phyloP scores from a whole-genome alignment of 1,140 invertebrate species.

The Meloidogyne chitwoodi region DNA sequence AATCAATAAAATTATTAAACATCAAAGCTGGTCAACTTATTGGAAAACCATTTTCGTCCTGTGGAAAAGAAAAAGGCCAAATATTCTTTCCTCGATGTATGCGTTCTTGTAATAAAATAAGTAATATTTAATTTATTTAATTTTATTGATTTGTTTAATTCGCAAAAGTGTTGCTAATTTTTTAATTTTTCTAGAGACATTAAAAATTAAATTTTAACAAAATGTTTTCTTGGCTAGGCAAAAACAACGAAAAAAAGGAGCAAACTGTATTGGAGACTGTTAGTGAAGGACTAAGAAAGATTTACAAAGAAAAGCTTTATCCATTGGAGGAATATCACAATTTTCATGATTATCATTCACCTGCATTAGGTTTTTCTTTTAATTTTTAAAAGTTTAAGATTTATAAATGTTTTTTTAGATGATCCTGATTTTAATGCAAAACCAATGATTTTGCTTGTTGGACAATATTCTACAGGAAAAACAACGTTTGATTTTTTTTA shows the following conservation, averaged over 20 bases:
- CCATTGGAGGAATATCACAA: conserved; percentile 86
- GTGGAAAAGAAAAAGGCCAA: conserved; percentile 50
- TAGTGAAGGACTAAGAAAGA: conserved; percentile 61
- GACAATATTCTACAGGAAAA: conserved; percentile 97
- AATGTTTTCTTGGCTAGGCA: conserved; percentile 34
- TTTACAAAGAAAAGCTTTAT: conserved; percentile 71
- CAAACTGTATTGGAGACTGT: conserved; percentile 66
- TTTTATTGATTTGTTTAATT: no score
- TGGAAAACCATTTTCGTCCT: conserved; percentile 26
- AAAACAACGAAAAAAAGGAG: conserved; percentile 34
- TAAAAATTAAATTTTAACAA: not conserved
- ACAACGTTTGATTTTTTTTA: conserved; percentile 75
- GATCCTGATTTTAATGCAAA: conserved; percentile 98
- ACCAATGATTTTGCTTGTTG: conserved; percentile 93
- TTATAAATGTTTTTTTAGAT: conserved; percentile 63
- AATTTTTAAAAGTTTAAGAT: not conserved
- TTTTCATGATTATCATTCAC: conserved; percentile 95
- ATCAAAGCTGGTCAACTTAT: conserved; percentile 32
- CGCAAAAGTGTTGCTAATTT: no score
- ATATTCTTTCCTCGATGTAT: conserved; percentile 52
- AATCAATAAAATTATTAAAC: conserved; percentile 46
- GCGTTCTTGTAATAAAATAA: conserved; percentile 29
- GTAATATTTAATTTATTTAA: no score
- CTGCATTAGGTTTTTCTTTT: conserved; percentile 64
- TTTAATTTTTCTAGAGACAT: no score